Evolutionary conservation across 2,113 vertebrate genomes (phyloP), one percentile per base, ranked within the genome.

Genomic region (Loxodonta africana): DNA sequence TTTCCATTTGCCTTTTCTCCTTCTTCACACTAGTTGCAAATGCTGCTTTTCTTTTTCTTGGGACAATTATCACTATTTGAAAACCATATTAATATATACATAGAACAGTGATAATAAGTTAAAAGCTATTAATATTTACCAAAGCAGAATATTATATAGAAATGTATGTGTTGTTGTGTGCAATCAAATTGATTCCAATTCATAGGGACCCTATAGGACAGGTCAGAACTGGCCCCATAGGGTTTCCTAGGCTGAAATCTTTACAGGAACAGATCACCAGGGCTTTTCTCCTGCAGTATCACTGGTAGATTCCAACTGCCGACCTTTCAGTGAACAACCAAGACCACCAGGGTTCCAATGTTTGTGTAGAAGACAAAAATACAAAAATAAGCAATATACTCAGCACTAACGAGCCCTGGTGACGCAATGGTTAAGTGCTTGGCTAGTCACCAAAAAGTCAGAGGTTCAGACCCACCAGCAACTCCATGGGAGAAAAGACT

Each of bases 11-110:
- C 6, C 14, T 65, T 28, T 11, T 65, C 11, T 81, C 8, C 44
- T 53, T 69, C 28, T 26, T 77, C 46, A 71, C 44, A 21, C 67
- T 41, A 77, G 76, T 96, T 83, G 65, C 11, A 73, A 83, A 86
- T 14, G 23, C 18, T 46, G 26, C 21, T 84, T 84, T 81, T 83
- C 20, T 80, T 85, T 57, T 80, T 51, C 25, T 78, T 30, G 53
- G 69, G 51, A 73, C 23, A 92, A 67, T 81, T 92, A n/a, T 60
- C 28, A 80, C 74, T 86, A 86, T 89, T 67, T 92, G 33, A 17
- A 90, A 89, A 84, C 63, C 51, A 87, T 87, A 80, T 60, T 65
- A 63, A 17, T 53, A 48, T 21, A 53, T n/a, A 21, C 20, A 86
- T 14, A 76, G 82, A 85, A 73, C 5, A 77, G 84, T 30, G 15